A percentile compares a stretch with the other conserved stretches of the same genome.
Conservation (phyloP, 64 coral and sea anemone genomes). For the Stichodactyla mertensii region DNA sequence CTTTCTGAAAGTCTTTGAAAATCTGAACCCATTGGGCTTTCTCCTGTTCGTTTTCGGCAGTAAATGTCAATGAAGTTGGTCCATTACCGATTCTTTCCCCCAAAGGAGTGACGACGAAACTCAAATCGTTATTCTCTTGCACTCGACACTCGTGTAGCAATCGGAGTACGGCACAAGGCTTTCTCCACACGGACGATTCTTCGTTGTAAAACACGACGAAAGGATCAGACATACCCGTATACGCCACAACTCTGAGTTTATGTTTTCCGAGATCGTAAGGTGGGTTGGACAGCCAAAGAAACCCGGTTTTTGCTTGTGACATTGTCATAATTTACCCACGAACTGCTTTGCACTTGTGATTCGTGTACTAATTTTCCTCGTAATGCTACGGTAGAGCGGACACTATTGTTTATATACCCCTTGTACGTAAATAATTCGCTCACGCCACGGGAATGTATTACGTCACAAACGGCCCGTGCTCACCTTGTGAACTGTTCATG, state of each 20-base stretch:
- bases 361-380: neutral
- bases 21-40: slow-evolving; percentile 69
- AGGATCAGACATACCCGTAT: slow-evolving; percentile 66
- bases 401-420: neutral
- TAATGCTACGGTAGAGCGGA: neutral
- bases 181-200: slow-evolving; percentile 61
- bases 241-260: slow-evolving; percentile 63
- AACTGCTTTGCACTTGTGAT: neutral
- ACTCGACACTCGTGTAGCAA: slow-evolving; percentile 44
- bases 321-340: slow-evolving; percentile 37
- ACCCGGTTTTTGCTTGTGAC: slow-evolving; percentile 65
- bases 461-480: neutral
- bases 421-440: neutral
- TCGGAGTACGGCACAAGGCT: slow-evolving; percentile 74
- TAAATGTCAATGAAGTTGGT: slow-evolving; percentile 48
- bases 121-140: slow-evolving; percentile 52
- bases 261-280: slow-evolving; percentile 25
- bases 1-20: slow-evolving; percentile 37
- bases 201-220: slow-evolving; percentile 89
- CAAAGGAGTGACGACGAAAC: slow-evolving; percentile 64
- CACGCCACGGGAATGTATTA: neutral
- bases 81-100: slow-evolving; percentile 74
- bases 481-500: slow-evolving; percentile 1
- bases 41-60: slow-evolving; percentile 55
- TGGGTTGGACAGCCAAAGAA: slow-evolving; percentile 41